Conservation (phyloP, 1,140 invertebrate species). For the Neodiprion lecontei region DNA sequence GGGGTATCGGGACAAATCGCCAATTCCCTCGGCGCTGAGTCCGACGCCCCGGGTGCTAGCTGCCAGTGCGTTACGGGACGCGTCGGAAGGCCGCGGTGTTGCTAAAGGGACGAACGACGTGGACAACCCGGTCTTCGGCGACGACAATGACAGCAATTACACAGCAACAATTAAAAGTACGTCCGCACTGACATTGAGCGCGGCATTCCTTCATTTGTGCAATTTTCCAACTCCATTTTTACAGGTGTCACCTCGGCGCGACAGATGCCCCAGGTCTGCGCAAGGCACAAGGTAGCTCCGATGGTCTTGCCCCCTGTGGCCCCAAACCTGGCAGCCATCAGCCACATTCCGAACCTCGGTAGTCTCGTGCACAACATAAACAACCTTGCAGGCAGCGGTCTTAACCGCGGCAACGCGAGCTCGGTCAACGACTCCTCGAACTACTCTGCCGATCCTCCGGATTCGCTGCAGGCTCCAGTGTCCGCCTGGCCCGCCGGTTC, state of each 20-base stretch:
- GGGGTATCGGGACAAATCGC: constrained; percentile 56
- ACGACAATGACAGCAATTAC: constrained; percentile 50
- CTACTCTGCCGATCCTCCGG: constrained; percentile 53
- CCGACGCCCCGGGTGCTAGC: constrained; percentile 56
- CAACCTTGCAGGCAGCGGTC: constrained; percentile 38
- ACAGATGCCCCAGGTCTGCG: constrained; percentile 45
- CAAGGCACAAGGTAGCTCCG: constrained; percentile 59
- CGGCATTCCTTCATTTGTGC: constrained; percentile 9
- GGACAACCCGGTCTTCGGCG: constrained; percentile 56
- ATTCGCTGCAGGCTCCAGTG: constrained; percentile 41
- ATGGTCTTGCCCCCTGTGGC: constrained; percentile 49
- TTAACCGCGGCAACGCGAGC: constrained; percentile 47
- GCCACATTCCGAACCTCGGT: constrained; percentile 56
- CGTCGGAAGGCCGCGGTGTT: constrained; percentile 36
- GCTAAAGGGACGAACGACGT: constrained; percentile 39
- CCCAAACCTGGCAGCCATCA: constrained; percentile 52
- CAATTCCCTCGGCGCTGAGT: constrained; percentile 52
- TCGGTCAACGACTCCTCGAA: constrained; percentile 54
- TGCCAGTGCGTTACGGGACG: constrained; percentile 50
- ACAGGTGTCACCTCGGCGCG: constrained; percentile 41
- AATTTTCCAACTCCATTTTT: neutral
- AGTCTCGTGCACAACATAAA: constrained; percentile 60
- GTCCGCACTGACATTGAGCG: constrained; percentile 10
- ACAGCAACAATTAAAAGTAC: constrained; percentile 64
- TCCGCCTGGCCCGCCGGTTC: constrained; percentile 64